Evolutionary conservation across 2,888 invertebrate species (phyloP).

Genomic region (Icerya purchasi): DNA sequence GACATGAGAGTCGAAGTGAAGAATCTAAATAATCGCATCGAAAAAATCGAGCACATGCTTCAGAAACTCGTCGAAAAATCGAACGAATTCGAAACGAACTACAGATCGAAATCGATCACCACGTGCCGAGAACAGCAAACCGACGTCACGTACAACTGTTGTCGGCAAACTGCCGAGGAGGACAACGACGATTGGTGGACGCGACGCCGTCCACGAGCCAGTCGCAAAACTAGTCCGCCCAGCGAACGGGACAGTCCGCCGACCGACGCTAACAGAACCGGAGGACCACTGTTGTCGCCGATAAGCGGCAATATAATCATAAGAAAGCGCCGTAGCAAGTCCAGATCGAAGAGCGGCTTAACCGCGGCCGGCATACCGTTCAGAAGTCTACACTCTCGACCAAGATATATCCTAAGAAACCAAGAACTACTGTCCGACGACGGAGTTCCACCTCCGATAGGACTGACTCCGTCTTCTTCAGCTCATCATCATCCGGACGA

Average conservation of each 20-base stretch:
- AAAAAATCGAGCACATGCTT: background rate
- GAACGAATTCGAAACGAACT: background rate
- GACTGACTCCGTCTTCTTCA: background rate
- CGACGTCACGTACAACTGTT: background rate
- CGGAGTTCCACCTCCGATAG: background rate
- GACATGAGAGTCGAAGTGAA: background rate
- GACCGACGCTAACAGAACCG: slow-evolving; percentile 1
- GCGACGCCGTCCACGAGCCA: background rate
- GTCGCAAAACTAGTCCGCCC: background rate
- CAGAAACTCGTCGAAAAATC: background rate
- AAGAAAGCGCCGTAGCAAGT: slow-evolving; percentile 7
- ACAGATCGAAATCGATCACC: background rate
- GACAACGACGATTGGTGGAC: too few species aligned
- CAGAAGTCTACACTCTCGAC: slow-evolving; percentile 4
- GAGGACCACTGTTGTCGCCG: slow-evolving; percentile 3
- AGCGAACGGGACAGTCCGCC: slow-evolving; percentile 12
- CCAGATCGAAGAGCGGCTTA: slow-evolving; percentile 2
- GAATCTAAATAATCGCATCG: background rate
- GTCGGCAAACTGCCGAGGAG: too few species aligned
- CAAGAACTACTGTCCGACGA: background rate
- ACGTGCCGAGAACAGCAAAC: slow-evolving; percentile 9
- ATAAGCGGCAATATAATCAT: slow-evolving; percentile 3
- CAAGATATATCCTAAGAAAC: slow-evolving; percentile 4
- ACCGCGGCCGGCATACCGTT: slow-evolving; percentile 9
- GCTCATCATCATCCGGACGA: background rate